Conservation (phyloP, 1,140 invertebrate genomes). For the Macrobrachium rosenbergii region DNA sequence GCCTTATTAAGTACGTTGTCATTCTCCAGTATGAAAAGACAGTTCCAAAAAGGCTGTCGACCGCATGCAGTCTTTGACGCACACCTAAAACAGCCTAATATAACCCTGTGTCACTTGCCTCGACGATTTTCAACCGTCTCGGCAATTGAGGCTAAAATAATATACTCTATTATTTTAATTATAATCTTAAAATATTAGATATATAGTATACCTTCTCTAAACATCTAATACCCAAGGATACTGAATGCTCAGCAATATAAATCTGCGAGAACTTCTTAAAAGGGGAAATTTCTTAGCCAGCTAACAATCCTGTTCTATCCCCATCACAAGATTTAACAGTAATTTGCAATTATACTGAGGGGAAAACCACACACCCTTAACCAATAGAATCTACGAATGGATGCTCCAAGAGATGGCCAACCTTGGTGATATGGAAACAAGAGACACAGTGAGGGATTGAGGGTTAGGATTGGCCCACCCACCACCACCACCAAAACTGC, state of each 20-base stretch:
- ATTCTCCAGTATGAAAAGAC: constrained; percentile 29
- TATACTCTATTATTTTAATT: constrained; percentile 34
- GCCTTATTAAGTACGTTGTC: constrained; percentile 54
- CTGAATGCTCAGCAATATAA: background rate
- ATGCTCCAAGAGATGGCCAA: constrained; percentile 57
- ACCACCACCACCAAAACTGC: too few species aligned
- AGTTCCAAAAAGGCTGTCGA: constrained; percentile 21
- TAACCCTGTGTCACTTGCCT: constrained; percentile 54
- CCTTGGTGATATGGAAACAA: constrained; percentile 62
- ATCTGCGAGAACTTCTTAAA: too few species aligned
- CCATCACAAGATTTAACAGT: too few species aligned
- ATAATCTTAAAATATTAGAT: too few species aligned
- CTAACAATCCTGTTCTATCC: too few species aligned
- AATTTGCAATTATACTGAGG: too few species aligned
- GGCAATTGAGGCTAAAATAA: constrained; percentile 35
- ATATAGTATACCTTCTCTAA: background rate
- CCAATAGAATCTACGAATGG: background rate
- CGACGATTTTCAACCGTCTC: constrained; percentile 45
- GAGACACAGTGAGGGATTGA: constrained; percentile 54
- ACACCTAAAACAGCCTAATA: constrained; percentile 47
- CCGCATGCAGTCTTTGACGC: constrained; percentile 55
- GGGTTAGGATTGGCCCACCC: constrained; percentile 9
- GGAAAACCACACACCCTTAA: too few species aligned
- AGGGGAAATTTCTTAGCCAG: too few species aligned
- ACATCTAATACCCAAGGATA: background rate